Percentiles rank a stretch among this genome's conserved stretches.
Evolutionary conservation across 2,113 vertebrate species (phyloP).

Genomic region (Cavia porcellus): DNA sequence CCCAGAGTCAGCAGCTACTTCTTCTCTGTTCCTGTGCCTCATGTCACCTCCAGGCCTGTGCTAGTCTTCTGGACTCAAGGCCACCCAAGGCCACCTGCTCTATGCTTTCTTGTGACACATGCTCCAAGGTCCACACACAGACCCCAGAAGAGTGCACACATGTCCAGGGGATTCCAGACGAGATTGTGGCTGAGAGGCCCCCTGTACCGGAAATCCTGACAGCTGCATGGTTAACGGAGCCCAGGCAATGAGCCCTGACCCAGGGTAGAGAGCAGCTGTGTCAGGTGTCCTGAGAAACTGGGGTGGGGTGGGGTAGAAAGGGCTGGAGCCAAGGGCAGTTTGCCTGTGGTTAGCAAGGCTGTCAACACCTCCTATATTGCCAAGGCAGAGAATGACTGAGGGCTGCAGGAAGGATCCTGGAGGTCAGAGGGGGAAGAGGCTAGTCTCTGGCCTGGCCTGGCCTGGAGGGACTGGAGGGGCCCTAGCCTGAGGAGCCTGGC

Average conservation of each 20-base stretch:
- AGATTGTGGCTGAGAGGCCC: slow-evolving; percentile 52
- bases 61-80: neutral
- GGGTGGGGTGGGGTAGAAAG: neutral
- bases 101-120: slow-evolving; percentile 27
- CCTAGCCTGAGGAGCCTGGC: neutral
- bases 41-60: neutral
- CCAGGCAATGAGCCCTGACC: slow-evolving; percentile 68
- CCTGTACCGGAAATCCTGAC: slow-evolving; percentile 71
- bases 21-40: neutral
- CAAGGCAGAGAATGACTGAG: neutral
- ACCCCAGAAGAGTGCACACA: slow-evolving; percentile 60
- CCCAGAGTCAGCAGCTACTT: neutral
- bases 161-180: slow-evolving; percentile 58
- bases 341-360: slow-evolving; percentile 59
- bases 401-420: neutral
- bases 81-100: slow-evolving; percentile 41
- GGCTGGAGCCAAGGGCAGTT: slow-evolving; percentile 33
- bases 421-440: neutral
- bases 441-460: neutral
- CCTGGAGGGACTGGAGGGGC: neutral
- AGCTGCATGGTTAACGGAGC: slow-evolving; percentile 67
- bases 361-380: slow-evolving; percentile 68
- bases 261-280: slow-evolving; percentile 17
- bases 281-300: slow-evolving; percentile 74
- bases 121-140: slow-evolving; percentile 55